Percentiles rank a stretch among this genome's conserved stretches.
Evolutionary conservation across 92 coral and sea anemone genomes (phyloP).

Genomic region (Muricea muricata): DNA sequence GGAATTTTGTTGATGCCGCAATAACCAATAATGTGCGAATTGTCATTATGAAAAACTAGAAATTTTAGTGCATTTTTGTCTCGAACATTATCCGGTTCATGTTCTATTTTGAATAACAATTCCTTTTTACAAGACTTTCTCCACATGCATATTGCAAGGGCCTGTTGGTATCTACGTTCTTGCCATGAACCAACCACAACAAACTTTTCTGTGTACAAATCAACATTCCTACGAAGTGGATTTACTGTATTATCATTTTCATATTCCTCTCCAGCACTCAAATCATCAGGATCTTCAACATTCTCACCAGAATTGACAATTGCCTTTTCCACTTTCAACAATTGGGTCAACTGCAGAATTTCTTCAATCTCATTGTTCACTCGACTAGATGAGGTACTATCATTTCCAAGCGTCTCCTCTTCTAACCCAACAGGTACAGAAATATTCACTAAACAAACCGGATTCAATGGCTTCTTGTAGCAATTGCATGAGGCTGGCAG

Average conservation of each 20-base stretch:
- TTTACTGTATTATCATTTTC: background rate
- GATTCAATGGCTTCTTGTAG: background rate
- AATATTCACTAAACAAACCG: slow-evolving; percentile 29
- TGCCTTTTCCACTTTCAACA: background rate
- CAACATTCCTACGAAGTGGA: slow-evolving; percentile 13
- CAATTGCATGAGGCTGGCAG: slow-evolving; percentile 52
- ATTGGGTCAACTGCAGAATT: too few relatives aligned
- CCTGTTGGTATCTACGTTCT: slow-evolving; percentile 57
- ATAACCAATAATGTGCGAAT: slow-evolving; percentile 56
- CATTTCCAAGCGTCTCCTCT: too few relatives aligned
- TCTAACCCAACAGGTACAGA: background rate
- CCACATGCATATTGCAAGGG: slow-evolving; percentile 43
- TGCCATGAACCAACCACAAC: slow-evolving; percentile 51
- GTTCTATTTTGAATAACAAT: slow-evolving; percentile 40
- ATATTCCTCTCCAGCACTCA: background rate
- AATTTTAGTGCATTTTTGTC: slow-evolving; percentile 65
- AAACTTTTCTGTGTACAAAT: slow-evolving; percentile 44
- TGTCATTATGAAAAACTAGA: slow-evolving; percentile 42
- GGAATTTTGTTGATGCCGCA: slow-evolving; percentile 67
- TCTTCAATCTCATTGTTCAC: background rate
- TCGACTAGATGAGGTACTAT: background rate
- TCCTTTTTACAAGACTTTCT: slow-evolving; percentile 9
- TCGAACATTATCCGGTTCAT: slow-evolving; percentile 57
- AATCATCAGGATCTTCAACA: too few relatives aligned
- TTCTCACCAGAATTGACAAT: too few relatives aligned